Conservation (phyloP, 2,797 vertebrate species). For the Sebastes goodei region DNA sequence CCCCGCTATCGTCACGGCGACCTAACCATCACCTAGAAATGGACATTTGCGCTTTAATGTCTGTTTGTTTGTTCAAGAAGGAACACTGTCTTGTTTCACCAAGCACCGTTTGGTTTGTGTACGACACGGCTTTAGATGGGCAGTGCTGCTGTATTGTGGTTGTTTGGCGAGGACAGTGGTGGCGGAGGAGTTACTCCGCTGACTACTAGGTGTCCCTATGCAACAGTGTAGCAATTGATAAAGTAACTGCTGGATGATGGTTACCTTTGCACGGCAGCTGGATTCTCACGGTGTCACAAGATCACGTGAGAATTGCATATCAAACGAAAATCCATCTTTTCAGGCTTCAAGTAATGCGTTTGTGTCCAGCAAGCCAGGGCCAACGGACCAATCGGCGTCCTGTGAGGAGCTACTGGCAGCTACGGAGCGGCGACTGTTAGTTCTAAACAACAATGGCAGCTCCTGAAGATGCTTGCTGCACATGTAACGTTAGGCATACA, state of each 20-base stretch:
- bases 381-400: too few relatives aligned
- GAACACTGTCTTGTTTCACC: conserved; percentile 53
- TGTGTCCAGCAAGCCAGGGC: too few relatives aligned
- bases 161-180: conserved; percentile 9
- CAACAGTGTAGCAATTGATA: conserved; percentile 23
- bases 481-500: too few relatives aligned
- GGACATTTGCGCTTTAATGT: conserved; percentile 2
- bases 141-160: conserved; percentile 42
- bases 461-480: too few relatives aligned
- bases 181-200: neutral
- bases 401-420: too few relatives aligned
- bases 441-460: too few relatives aligned
- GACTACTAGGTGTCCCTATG: conserved; percentile 28
- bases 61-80: conserved; percentile 40
- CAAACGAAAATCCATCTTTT: too few relatives aligned
- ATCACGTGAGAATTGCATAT: neutral
- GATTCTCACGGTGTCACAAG: neutral
- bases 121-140: conserved; percentile 31
- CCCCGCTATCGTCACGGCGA: conserved; percentile 82
- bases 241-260: conserved; percentile 19
- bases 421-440: too few relatives aligned
- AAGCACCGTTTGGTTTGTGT: conserved; percentile 67
- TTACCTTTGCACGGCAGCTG: neutral
- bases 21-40: conserved; percentile 66
- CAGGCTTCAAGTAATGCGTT: too few relatives aligned